Conservation (phyloP, 2,113 vertebrate genomes). For the Datnioides undecimradiatus region DNA sequence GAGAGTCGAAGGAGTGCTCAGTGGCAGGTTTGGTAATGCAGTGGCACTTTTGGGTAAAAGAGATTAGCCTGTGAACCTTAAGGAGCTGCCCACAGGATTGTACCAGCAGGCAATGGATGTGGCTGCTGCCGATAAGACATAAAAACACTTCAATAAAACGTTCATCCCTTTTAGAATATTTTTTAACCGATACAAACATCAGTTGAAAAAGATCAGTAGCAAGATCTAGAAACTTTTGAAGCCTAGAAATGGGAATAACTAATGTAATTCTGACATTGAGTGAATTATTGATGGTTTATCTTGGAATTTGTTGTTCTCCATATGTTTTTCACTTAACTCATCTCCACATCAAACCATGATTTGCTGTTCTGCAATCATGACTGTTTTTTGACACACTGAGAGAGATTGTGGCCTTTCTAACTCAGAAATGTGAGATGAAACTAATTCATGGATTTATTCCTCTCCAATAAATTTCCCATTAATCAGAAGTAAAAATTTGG, state of each 20-base stretch:
- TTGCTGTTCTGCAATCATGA: neutral
- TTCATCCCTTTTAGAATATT: conserved; percentile 56
- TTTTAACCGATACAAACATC: conserved; percentile 10
- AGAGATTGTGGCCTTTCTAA: neutral
- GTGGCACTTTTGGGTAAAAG: conserved; percentile 19
- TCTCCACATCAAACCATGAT: conserved; percentile 1
- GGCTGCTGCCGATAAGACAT: conserved; percentile 78
- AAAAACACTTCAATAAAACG: conserved; percentile 68
- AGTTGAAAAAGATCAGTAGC: conserved; percentile 33
- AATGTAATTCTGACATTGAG: neutral
- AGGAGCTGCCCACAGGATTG: conserved; percentile 46
- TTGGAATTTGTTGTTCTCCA: conserved; percentile 12
- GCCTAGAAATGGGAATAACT: conserved; percentile 8
- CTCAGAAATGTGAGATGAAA: neutral
- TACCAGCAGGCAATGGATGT: conserved; percentile 67
- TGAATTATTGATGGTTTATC: conserved; percentile 39
- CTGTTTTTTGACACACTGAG: neutral
- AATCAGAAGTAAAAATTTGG: neutral
- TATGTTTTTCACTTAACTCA: conserved; percentile 7
- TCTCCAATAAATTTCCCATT: neutral
- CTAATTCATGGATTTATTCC: neutral
- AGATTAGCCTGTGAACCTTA: conserved; percentile 68
- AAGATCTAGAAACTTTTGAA: conserved; percentile 29
- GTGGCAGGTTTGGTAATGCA: conserved; percentile 21
- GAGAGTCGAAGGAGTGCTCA: conserved; percentile 11